phyloP scores from a whole-genome alignment of 2,113 vertebrate genomes.

The Tragulus kanchil region DNA sequence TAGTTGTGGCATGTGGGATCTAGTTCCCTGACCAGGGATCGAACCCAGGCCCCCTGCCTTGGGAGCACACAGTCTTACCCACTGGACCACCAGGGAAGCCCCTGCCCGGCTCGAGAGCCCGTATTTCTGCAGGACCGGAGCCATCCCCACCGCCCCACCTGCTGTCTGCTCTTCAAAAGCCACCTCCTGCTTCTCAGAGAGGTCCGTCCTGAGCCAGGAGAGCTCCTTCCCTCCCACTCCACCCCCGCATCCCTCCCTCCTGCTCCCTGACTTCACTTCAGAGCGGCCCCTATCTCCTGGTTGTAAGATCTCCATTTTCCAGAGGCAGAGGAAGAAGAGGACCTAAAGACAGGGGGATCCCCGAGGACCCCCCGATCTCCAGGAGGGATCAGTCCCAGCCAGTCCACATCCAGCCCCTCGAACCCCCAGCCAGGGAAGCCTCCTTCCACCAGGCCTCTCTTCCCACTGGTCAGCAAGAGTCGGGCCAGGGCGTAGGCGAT shows the following conservation, averaged over 20 bases:
- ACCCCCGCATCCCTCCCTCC: too few species aligned
- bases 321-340: not conserved
- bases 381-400: not conserved
- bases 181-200: not conserved
- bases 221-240: not conserved
- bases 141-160: too few species aligned
- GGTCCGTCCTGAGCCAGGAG: not conserved
- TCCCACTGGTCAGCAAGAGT: not conserved
- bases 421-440: not conserved
- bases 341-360: not conserved
- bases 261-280: not conserved
- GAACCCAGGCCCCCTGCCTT: too few species aligned
- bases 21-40: too few species aligned
- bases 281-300: not conserved
- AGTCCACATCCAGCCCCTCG: not conserved
- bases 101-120: not conserved
- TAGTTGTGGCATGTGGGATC: too few species aligned
- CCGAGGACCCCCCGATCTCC: not conserved
- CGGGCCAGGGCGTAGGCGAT: not conserved
- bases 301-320: not conserved
- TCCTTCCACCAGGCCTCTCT: not conserved
- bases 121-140: not conserved
- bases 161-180: not conserved
- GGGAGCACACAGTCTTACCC: too few species aligned
- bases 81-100: too few species aligned